Conservation (phyloP, 2,888 invertebrate genomes). For the Lasioglossum villosulum region DNA sequence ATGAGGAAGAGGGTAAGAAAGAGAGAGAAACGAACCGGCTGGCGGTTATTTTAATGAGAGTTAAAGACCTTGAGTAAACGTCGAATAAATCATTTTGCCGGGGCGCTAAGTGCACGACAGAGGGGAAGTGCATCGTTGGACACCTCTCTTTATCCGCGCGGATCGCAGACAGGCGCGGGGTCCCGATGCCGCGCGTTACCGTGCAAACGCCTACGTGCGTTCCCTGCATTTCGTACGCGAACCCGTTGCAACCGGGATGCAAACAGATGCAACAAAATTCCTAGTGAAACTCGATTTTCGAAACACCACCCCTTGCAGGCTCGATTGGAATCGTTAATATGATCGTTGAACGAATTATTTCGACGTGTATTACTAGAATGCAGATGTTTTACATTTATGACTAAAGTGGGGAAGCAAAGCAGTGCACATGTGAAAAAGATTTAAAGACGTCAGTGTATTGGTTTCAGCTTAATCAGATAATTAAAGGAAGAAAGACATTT, state of each 20-base stretch:
- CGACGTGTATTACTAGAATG: too few species aligned
- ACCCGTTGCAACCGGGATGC: not conserved
- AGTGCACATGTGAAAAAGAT: too few species aligned
- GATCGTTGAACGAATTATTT: too few species aligned
- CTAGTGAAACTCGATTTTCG: not conserved
- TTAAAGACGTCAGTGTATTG: too few species aligned
- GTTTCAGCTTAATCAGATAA: too few species aligned
- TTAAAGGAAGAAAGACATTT: too few species aligned
- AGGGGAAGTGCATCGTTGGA: conserved; percentile 55
- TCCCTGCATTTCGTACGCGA: not conserved
- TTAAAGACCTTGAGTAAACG: conserved; percentile 82
- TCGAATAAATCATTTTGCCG: conserved; percentile 82
- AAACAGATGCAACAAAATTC: not conserved
- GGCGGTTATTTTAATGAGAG: conserved; percentile 83
- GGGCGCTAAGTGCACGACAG: conserved; percentile 70
- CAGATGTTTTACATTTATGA: too few species aligned
- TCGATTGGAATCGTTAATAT: not conserved
- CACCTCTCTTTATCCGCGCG: conserved; percentile 61
- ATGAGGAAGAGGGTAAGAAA: not conserved
- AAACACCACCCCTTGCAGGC: not conserved
- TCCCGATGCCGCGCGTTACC: not conserved
- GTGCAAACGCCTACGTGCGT: conserved; percentile 37
- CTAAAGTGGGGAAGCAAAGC: too few species aligned
- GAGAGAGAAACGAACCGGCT: conserved; percentile 57
- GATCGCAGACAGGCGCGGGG: conserved; percentile 49